These are phyloP conservation scores for Cossypha polioptera DNA, from an alignment of 2,797 vertebrate species.

Conservation along the genomic window DNA sequence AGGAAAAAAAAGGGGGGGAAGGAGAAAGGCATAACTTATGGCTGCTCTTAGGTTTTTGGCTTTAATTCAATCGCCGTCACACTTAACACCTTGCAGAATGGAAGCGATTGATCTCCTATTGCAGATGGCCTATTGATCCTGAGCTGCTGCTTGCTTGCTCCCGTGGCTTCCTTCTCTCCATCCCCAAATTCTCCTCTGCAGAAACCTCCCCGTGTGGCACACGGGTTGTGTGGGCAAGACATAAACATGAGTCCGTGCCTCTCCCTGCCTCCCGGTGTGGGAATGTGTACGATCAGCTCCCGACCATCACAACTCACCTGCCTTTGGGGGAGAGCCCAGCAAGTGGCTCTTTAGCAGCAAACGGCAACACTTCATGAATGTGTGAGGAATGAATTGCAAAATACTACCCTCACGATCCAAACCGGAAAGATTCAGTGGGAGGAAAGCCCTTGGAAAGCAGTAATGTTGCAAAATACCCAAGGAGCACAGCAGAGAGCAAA, in stretches of 20 bases:
- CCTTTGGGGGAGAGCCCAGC: constrained; percentile 50
- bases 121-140: constrained; percentile 31
- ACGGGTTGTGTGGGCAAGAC: not conserved
- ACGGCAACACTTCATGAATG: constrained; percentile 25
- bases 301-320: not conserved
- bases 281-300: not conserved
- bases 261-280: not conserved
- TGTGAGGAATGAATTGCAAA: constrained; percentile 51
- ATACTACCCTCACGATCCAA: constrained; percentile 19
- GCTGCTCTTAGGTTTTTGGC: constrained; percentile 13
- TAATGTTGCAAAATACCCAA: constrained; percentile 50
- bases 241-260: not conserved
- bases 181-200: not conserved
- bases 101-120: constrained; percentile 65
- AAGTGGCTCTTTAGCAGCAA: constrained; percentile 48
- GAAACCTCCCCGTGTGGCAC: fast-evolving
- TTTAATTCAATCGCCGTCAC: constrained; percentile 57
- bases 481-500: constrained; percentile 49
- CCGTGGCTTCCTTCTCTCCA: not conserved
- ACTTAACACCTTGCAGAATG: constrained; percentile 55
- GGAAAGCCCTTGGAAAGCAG: constrained; percentile 58
- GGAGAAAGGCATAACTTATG: constrained; percentile 52
- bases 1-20: not conserved
- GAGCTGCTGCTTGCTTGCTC: not conserved
- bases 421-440: constrained; percentile 35